phyloP scores from a whole-genome alignment of 1,140 invertebrate species.

The Cephus cinctus region DNA sequence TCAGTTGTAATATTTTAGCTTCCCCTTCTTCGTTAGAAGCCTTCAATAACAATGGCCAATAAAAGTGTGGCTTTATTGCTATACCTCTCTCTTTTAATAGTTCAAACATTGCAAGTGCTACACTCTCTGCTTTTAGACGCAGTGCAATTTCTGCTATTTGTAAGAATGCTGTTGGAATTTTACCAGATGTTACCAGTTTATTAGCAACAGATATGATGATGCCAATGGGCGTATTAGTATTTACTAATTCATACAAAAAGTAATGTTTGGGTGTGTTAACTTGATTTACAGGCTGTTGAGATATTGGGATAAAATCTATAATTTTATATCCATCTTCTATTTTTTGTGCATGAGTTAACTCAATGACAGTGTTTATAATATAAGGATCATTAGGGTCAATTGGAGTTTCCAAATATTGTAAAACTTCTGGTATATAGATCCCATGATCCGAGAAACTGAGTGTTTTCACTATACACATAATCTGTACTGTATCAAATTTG shows the following conservation, averaged over 20 bases:
- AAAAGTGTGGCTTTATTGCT: slow-evolving; percentile 58
- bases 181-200: slow-evolving; percentile 43
- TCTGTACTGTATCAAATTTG: slow-evolving; percentile 37
- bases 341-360: slow-evolving; percentile 24
- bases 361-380: slow-evolving; percentile 13
- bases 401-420: slow-evolving; percentile 12
- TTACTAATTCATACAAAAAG: slow-evolving; percentile 19
- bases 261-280: slow-evolving; percentile 1
- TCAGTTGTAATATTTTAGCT: slow-evolving; percentile 54
- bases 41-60: slow-evolving; percentile 56
- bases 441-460: slow-evolving; percentile 36
- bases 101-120: slow-evolving; percentile 53
- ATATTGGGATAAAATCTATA: slow-evolving; percentile 34
- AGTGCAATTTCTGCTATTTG: slow-evolving; percentile 49
- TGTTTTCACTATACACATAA: slow-evolving; percentile 56
- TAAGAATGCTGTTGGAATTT: slow-evolving; percentile 44
- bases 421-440: slow-evolving; percentile 36
- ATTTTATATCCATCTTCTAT: slow-evolving; percentile 37
- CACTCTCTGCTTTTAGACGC: slow-evolving; percentile 39
- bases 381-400: not conserved
- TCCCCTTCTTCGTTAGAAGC: slow-evolving; percentile 24
- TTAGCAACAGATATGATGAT: slow-evolving; percentile 43
- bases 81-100: slow-evolving; percentile 52
- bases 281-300: not conserved
- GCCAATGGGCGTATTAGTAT: slow-evolving; percentile 24